phyloP scores from a whole-genome alignment of 1,140 invertebrate genomes.

The Brachionus calyciflorus region DNA sequence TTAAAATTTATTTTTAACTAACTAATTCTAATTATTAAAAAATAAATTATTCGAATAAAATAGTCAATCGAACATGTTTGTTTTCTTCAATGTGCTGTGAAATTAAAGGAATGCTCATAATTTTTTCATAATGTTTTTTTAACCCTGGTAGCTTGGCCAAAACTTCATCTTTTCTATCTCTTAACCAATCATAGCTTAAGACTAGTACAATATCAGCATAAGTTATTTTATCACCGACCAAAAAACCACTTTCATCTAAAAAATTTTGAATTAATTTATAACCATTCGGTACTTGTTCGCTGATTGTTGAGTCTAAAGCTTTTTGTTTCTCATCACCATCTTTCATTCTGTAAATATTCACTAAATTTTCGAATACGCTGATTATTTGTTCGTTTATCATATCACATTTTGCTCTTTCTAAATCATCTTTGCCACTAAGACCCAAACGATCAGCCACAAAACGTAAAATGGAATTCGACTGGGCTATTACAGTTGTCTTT shows the following conservation, averaged over 20 bases:
- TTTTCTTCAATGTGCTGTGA: not conserved
- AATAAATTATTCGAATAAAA: not conserved
- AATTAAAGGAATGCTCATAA: not conserved
- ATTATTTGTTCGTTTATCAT: not conserved
- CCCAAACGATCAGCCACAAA: not conserved
- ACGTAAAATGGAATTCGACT: not conserved
- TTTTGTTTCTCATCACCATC: not conserved
- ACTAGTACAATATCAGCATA: slow-evolving; percentile 58
- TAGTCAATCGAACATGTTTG: not conserved
- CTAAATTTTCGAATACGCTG: not conserved
- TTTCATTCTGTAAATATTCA: not conserved
- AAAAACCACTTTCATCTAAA: not conserved
- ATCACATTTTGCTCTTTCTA: not conserved
- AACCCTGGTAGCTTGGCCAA: not conserved
- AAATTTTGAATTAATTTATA: not conserved
- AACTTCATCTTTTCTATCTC: not conserved
- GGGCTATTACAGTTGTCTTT: not conserved
- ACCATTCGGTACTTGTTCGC: not conserved
- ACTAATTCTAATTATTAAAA: too few relatives aligned
- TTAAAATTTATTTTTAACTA: too few relatives aligned
- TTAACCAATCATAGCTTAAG: slow-evolving; percentile 64
- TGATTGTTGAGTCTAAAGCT: not conserved
- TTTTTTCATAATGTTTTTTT: not conserved
- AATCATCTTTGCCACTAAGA: not conserved
- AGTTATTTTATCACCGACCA: not conserved